Conservation (phyloP, 2,113 vertebrate genomes). For the Vireo altiloquus region DNA sequence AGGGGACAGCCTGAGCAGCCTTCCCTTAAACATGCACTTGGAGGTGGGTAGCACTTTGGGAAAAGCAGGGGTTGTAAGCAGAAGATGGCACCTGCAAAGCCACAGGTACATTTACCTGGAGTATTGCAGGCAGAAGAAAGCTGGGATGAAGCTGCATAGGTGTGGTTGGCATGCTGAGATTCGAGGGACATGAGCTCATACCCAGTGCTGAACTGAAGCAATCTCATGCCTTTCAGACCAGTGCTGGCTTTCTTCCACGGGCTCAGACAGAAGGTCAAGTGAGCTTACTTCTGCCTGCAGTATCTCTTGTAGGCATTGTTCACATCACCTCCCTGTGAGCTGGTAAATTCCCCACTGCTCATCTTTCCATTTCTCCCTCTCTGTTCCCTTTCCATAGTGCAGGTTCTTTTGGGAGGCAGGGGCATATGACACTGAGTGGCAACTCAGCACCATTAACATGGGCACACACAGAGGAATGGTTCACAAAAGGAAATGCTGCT, state of each 20-base stretch:
- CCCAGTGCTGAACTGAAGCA: neutral
- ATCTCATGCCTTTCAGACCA: neutral
- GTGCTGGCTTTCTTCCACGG: fast-evolving
- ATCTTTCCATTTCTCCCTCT: neutral
- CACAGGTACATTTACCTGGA: fast-evolving
- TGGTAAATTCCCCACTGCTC: neutral
- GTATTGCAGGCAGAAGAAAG: neutral
- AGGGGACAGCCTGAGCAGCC: neutral
- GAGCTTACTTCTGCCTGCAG: neutral
- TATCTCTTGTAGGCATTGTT: neutral
- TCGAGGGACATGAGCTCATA: neutral
- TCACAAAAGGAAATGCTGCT: neutral
- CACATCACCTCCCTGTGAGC: neutral
- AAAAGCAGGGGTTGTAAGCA: neutral
- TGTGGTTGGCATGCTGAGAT: neutral
- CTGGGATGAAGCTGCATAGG: neutral
- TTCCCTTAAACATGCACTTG: neutral
- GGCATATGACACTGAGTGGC: neutral
- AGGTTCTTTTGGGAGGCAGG: neutral
- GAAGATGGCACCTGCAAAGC: neutral
- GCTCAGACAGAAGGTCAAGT: neutral
- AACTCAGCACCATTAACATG: fast-evolving
- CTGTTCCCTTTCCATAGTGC: neutral
- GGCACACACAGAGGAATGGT: neutral
- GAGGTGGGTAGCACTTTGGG: neutral